Evolutionary conservation across 2,888 invertebrate species (phyloP).

Genomic region (Gymnoscelis rufifasciata): DNA sequence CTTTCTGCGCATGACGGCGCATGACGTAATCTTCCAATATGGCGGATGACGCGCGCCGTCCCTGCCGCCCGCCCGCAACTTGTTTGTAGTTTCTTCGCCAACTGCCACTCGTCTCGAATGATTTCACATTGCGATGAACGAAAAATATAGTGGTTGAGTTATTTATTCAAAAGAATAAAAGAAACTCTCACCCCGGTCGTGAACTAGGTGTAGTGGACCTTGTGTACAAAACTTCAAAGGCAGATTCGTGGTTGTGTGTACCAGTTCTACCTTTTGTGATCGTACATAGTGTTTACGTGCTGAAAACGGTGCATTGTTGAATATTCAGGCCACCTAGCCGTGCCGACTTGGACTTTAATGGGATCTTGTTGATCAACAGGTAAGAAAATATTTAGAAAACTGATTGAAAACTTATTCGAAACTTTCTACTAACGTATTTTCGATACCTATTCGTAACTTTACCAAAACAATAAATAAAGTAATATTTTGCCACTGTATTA

Average conservation of each 20-base stretch:
- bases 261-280: conserved; percentile 71
- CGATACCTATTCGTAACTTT: not conserved
- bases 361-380: conserved; percentile 75
- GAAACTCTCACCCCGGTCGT: conserved; percentile 49
- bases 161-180: conserved; percentile 49
- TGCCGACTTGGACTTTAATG: conserved; percentile 65
- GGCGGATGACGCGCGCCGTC: conserved; percentile 75
- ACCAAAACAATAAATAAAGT: too few species aligned
- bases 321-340: conserved; percentile 54
- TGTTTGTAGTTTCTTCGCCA: conserved; percentile 55
- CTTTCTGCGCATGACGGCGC: conserved; percentile 20
- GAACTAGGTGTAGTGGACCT: conserved; percentile 54
- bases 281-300: conserved; percentile 68
- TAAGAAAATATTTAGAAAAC: conserved; percentile 36
- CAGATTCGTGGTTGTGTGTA: conserved; percentile 66
- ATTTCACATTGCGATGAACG: conserved; percentile 71
- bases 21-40: conserved; percentile 76
- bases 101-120: conserved; percentile 64
- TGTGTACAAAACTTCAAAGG: conserved; percentile 63
- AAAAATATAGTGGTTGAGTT: conserved; percentile 59
- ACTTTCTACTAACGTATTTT: conserved; percentile 18
- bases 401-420: conserved; percentile 15
- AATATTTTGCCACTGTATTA: too few species aligned
- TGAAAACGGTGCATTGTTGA: conserved; percentile 46
- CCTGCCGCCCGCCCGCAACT: conserved; percentile 48